Percentiles rank a stretch among this genome's conserved stretches.
Conservation (phyloP, 2,797 vertebrate species). For the Babyrousa celebensis region DNA sequence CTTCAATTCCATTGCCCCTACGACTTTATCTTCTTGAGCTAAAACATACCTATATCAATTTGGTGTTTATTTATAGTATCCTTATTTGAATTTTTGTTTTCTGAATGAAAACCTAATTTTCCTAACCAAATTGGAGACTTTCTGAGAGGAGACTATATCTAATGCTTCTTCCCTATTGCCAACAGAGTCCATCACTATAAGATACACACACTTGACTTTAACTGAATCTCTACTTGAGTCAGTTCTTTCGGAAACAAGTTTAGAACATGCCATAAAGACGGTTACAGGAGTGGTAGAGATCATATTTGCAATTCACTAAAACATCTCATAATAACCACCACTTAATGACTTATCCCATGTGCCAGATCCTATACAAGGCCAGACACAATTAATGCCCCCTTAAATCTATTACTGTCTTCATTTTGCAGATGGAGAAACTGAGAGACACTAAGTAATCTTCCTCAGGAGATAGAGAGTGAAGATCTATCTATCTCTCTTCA, state of each 20-base stretch:
- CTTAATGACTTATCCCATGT: not conserved
- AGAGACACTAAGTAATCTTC: conserved; percentile 1
- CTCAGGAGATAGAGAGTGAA: not conserved
- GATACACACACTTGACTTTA: not conserved
- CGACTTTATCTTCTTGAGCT: not conserved
- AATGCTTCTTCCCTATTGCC: not conserved
- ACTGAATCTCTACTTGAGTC: not conserved
- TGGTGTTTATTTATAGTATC: not conserved
- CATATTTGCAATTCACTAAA: not conserved
- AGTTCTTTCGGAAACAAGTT: conserved; percentile 29
- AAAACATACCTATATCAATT: not conserved
- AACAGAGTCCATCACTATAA: not conserved
- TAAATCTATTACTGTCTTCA: not conserved
- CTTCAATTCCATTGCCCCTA: not conserved
- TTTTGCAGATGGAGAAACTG: not conserved
- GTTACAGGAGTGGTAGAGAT: not conserved
- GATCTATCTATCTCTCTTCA: not conserved
- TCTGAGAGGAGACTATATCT: not conserved
- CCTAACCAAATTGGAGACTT: not conserved
- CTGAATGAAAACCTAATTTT: conserved; percentile 38
- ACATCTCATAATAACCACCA: not conserved
- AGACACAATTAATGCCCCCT: not conserved
- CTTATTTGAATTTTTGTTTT: conserved; percentile 23
- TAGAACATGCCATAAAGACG: not conserved
- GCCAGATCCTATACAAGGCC: not conserved